Percentiles rank a stretch among this genome's conserved stretches.
phyloP scores from a whole-genome alignment of 2,888 invertebrate genomes.

The Saturnia japonica region DNA sequence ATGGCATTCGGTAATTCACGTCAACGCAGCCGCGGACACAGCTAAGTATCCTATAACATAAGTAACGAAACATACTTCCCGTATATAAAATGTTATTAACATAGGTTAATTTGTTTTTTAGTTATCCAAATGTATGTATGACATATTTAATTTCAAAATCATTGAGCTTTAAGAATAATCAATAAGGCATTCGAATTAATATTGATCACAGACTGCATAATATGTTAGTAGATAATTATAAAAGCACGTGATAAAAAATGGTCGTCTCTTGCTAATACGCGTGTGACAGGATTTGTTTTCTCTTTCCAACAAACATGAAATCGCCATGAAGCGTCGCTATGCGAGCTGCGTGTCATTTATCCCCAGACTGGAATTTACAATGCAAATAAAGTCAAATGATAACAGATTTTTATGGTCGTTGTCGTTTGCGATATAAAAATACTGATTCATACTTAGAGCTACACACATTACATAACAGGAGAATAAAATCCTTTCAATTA shows the following conservation, averaged over 20 bases:
- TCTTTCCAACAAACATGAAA: constrained; percentile 5
- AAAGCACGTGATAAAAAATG: background rate
- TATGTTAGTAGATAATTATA: background rate
- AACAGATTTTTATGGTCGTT: constrained; percentile 11
- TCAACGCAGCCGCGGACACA: too few species aligned
- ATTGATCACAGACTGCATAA: background rate
- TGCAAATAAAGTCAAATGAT: constrained; percentile 12
- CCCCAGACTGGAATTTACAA: constrained; percentile 12
- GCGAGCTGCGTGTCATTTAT: background rate
- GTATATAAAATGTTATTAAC: too few species aligned
- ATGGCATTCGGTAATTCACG: too few species aligned
- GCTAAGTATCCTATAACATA: too few species aligned
- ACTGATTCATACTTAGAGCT: background rate
- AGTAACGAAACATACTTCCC: too few species aligned
- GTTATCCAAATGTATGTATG: too few species aligned
- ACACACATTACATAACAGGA: background rate
- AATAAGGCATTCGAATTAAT: too few species aligned
- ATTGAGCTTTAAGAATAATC: too few species aligned
- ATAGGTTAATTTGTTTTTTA: too few species aligned
- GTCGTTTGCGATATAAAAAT: background rate
- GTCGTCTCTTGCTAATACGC: background rate
- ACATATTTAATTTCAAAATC: too few species aligned
- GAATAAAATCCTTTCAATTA: too few species aligned
- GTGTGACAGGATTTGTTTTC: background rate
- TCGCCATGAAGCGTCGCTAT: background rate